Evolutionary conservation across 1,140 invertebrate genomes (phyloP).

Genomic region (Polypedilum vanderplanki): DNA sequence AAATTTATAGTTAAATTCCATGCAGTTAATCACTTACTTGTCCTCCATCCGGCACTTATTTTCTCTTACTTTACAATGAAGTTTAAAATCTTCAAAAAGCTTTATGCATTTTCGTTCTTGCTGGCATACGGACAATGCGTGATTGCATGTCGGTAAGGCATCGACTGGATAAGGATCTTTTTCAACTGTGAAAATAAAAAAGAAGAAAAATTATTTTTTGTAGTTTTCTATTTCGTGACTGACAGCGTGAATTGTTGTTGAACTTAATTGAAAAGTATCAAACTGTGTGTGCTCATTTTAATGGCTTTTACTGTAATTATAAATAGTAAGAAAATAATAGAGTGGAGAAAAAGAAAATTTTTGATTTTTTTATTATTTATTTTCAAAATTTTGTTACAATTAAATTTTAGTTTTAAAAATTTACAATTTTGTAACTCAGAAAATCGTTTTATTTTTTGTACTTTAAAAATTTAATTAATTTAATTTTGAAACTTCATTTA

Average conservation of each 20-base stretch:
- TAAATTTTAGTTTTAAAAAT: no score
- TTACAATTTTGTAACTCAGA: no score
- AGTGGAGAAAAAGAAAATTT: no score
- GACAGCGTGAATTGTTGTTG: not conserved
- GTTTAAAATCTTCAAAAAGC: constrained; percentile 76
- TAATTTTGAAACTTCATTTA: no score
- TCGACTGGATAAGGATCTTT: constrained; percentile 80
- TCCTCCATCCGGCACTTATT: constrained; percentile 80
- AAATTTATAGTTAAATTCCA: not conserved
- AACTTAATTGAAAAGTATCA: not conserved
- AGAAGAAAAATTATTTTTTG: constrained; percentile 3
- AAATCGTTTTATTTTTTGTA: no score
- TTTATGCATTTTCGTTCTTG: constrained; percentile 66
- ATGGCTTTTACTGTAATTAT: no score
- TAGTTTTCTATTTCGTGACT: not conserved
- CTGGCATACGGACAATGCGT: constrained; percentile 74
- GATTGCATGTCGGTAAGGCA: constrained; percentile 77
- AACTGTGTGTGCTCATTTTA: constrained; percentile 10
- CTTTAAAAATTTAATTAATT: no score
- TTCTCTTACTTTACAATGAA: constrained; percentile 72
- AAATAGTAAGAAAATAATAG: no score
- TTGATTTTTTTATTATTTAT: no score
- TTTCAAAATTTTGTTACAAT: no score
- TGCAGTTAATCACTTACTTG: constrained; percentile 52
- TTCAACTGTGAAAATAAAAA: constrained; percentile 51